Conservation (phyloP, 2,113 vertebrate species). For the Cynopterus brachyotis region DNA sequence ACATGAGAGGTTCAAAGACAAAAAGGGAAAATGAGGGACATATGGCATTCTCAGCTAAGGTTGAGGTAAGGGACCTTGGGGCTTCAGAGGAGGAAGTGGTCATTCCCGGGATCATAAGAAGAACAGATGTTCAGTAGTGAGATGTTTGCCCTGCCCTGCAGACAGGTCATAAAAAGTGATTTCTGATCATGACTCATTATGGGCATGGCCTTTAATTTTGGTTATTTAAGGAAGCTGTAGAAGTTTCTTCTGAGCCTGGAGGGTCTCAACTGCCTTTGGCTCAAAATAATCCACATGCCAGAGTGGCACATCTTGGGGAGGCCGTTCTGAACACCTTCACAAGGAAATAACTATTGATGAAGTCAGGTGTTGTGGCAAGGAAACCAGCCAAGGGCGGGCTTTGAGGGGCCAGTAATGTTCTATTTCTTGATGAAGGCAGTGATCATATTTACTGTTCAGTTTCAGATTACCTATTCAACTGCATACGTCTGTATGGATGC, state of each 20-base stretch:
- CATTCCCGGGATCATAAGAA: not conserved
- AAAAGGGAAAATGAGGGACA: not conserved
- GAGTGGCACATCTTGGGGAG: too few species aligned
- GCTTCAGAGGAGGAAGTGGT: not conserved
- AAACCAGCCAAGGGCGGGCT: accelerated
- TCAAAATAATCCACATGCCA: not conserved
- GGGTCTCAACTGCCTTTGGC: not conserved
- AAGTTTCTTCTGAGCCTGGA: not conserved
- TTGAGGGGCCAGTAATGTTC: not conserved
- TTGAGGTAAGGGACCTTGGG: not conserved
- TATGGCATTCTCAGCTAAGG: not conserved
- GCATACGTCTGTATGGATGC: accelerated
- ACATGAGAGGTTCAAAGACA: not conserved
- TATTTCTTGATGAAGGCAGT: not conserved
- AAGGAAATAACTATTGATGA: not conserved
- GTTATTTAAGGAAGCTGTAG: not conserved
- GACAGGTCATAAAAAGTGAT: not conserved
- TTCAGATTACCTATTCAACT: not conserved
- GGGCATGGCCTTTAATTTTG: not conserved
- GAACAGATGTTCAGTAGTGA: not conserved
- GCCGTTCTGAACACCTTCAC: not conserved
- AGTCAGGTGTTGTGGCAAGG: not conserved
- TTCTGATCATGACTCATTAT: not conserved
- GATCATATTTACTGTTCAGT: not conserved
- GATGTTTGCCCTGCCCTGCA: not conserved